phyloP scores from a whole-genome alignment of 2,888 invertebrate genomes.

The Volucella inflata region DNA sequence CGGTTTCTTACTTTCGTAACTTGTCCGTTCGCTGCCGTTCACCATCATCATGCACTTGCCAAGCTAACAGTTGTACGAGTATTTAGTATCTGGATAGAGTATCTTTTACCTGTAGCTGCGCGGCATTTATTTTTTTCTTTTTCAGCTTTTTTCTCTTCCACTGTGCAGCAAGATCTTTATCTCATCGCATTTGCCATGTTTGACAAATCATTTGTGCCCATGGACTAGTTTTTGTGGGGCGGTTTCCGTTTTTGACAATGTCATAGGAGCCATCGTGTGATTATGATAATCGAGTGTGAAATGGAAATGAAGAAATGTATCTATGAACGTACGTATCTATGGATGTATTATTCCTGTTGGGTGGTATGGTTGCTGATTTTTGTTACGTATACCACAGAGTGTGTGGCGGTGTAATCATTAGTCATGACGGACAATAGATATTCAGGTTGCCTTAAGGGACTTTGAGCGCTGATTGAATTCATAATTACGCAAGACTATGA shows the following conservation, averaged over 20 bases:
- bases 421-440: constrained; percentile 45
- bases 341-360: constrained; percentile 9
- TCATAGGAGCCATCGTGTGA: constrained; percentile 2
- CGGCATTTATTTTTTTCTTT: constrained; percentile 1
- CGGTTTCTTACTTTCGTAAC: constrained; percentile 4
- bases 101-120: constrained; percentile 10
- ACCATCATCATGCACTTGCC: background rate
- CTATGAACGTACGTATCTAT: constrained; percentile 8
- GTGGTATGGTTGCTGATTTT: constrained; percentile 28
- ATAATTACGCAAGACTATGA: constrained; percentile 62
- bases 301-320: constrained; percentile 14
- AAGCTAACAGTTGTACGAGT: background rate
- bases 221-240: constrained; percentile 19
- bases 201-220: constrained; percentile 47
- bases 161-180: constrained; percentile 53
- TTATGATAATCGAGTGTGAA: no score
- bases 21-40: constrained; percentile 7
- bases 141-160: constrained; percentile 12
- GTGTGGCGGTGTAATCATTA: constrained; percentile 34
- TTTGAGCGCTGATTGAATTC: constrained; percentile 47
- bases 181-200: constrained; percentile 45
- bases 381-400: constrained; percentile 69
- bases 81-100: constrained; percentile 9
- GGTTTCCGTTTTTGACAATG: constrained; percentile 54
- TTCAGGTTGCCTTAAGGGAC: constrained; percentile 55